Evolutionary conservation across 2,797 vertebrate genomes (phyloP).

Genomic region (Microtus obscurus): DNA sequence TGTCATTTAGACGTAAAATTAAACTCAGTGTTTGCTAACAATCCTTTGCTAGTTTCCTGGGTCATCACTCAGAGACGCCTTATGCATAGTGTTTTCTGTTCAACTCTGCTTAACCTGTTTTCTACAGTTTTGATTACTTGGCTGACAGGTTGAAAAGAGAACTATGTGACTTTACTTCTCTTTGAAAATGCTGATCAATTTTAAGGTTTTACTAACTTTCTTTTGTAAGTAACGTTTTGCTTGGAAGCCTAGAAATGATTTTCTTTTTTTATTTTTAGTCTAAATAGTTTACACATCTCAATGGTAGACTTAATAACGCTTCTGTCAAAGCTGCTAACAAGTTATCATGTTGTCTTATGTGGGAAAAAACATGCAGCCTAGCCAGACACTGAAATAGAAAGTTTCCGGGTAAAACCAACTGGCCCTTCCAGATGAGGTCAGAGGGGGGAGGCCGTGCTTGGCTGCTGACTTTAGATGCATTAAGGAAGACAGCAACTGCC

Average conservation of each 20-base stretch:
- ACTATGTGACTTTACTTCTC: not conserved
- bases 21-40: not conserved
- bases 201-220: constrained; percentile 13
- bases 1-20: not conserved
- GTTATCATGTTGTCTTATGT: not conserved
- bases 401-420: not conserved
- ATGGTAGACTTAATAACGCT: not conserved
- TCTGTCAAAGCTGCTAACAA: not conserved
- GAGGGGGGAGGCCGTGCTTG: not conserved
- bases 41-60: not conserved
- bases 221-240: not conserved
- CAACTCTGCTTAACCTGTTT: not conserved
- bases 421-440: not conserved
- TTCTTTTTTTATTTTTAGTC: not conserved
- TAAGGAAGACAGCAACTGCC: not conserved
- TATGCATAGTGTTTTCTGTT: not conserved
- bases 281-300: not conserved
- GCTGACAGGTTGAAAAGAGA: not conserved
- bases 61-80: not conserved
- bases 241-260: not conserved
- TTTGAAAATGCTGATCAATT: not conserved
- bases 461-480: not conserved
- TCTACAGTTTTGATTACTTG: not conserved
- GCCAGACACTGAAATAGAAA: not conserved
- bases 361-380: not conserved